Evolutionary conservation across 2,888 invertebrate genomes (phyloP).

Genomic region (Oscheius sp.): DNA sequence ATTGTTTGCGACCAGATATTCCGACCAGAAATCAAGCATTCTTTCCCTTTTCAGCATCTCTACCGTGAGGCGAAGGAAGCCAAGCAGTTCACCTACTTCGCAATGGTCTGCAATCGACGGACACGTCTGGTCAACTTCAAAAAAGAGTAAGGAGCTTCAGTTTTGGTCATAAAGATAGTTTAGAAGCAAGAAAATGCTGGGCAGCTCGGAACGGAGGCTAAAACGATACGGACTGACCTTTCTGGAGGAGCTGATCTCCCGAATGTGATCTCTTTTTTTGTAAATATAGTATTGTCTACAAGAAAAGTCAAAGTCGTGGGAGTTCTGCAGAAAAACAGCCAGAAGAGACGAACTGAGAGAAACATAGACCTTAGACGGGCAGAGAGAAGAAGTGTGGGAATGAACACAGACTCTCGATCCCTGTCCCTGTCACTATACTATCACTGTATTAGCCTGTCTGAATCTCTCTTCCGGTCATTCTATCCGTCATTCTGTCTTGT

Average conservation of each 20-base stretch:
- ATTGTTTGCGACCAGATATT: too few relatives aligned
- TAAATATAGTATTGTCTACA: background rate
- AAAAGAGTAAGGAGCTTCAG: constrained; percentile 6
- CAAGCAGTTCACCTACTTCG: constrained; percentile 30
- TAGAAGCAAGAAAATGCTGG: constrained; percentile 14
- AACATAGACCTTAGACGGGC: too few relatives aligned
- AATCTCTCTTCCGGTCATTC: background rate
- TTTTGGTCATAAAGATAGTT: background rate
- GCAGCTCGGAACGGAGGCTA: constrained; percentile 1
- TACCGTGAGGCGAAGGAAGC: constrained; percentile 4
- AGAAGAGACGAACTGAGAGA: too few relatives aligned
- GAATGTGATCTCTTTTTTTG: constrained; percentile 14
- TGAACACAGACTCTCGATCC: too few relatives aligned
- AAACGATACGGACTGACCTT: background rate
- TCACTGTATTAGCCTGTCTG: too few relatives aligned
- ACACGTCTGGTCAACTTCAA: constrained; percentile 18
- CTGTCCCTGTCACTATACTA: too few relatives aligned
- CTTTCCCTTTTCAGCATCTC: constrained; percentile 3
- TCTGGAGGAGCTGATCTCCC: constrained; percentile 11
- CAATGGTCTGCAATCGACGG: constrained; percentile 16
- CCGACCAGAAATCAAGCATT: background rate
- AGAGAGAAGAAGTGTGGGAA: too few relatives aligned
- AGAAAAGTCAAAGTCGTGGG: too few relatives aligned
- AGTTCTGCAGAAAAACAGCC: too few relatives aligned
- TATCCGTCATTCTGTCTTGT: background rate